Evolutionary conservation across 2,888 invertebrate species (phyloP).

Genomic region (Apodemia mormo): DNA sequence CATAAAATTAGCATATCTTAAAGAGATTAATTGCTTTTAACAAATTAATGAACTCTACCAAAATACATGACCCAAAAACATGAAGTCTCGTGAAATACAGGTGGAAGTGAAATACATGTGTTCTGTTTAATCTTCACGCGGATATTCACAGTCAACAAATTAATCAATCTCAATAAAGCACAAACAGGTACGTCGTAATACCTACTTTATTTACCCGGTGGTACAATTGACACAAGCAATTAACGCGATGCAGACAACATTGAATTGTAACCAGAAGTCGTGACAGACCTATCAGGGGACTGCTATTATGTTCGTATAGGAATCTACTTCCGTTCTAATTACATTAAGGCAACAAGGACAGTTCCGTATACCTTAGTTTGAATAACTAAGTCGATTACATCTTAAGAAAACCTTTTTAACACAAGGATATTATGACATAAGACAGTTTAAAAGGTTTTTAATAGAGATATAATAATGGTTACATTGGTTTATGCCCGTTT

Average conservation of each 20-base stretch:
- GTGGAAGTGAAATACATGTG: too few relatives aligned
- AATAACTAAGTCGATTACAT: background rate
- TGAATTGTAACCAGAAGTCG: slow-evolving; percentile 17
- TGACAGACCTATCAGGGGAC: slow-evolving; percentile 13
- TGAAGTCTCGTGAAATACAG: too few relatives aligned
- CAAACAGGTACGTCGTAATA: background rate
- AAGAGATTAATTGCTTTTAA: too few relatives aligned
- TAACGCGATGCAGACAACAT: slow-evolving; percentile 11
- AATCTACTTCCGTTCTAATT: slow-evolving; percentile 19
- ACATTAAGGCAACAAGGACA: slow-evolving; percentile 19
- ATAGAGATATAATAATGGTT: too few relatives aligned
- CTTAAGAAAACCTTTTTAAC: background rate
- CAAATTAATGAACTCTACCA: too few relatives aligned
- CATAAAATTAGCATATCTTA: too few relatives aligned
- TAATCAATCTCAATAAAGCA: too few relatives aligned
- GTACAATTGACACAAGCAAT: background rate
- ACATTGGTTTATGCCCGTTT: too few relatives aligned
- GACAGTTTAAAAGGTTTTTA: too few relatives aligned
- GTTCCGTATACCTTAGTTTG: slow-evolving; percentile 14
- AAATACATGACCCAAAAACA: too few relatives aligned
- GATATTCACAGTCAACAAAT: too few relatives aligned
- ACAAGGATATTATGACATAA: background rate
- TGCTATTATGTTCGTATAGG: slow-evolving; percentile 17
- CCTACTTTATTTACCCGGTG: background rate
- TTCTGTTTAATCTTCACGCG: too few relatives aligned